Evolutionary conservation across 1,140 invertebrate species (phyloP).

Genomic region (Elymnias hypermnestra): DNA sequence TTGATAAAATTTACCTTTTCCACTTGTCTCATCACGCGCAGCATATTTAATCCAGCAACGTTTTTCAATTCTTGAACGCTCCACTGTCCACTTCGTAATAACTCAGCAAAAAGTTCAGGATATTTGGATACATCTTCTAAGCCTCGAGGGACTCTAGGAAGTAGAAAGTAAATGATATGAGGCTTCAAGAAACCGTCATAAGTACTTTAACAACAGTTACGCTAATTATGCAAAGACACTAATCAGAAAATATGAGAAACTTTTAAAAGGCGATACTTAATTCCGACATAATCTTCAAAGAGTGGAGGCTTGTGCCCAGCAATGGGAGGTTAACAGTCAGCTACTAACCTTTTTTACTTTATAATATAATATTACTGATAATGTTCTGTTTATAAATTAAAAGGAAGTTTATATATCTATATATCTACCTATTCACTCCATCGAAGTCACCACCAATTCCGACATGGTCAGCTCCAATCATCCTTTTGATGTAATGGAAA

Average conservation of each 20-base stretch:
- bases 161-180: too few species aligned
- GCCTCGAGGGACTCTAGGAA: slow-evolving; percentile 84
- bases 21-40: slow-evolving; percentile 85
- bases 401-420: neutral
- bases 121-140: slow-evolving; percentile 91
- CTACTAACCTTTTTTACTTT: too few species aligned
- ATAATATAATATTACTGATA: too few species aligned
- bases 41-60: slow-evolving; percentile 85
- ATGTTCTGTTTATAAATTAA: too few species aligned
- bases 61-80: slow-evolving; percentile 85
- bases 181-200: too few species aligned
- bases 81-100: slow-evolving; percentile 83
- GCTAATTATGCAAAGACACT: too few species aligned
- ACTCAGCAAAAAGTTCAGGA: slow-evolving; percentile 83
- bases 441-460: slow-evolving; percentile 90
- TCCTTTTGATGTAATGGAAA: slow-evolving; percentile 89
- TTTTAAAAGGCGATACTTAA: too few species aligned
- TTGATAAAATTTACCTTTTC: slow-evolving; percentile 81
- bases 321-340: too few species aligned
- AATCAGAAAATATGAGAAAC: too few species aligned
- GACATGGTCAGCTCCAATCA: slow-evolving; percentile 90
- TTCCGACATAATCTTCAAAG: too few species aligned
- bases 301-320: too few species aligned
- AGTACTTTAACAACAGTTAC: too few species aligned
- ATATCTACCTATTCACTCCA: slow-evolving; percentile 86